Percentiles rank a stretch among this genome's conserved stretches.
phyloP scores from a whole-genome alignment of 2,113 vertebrate species.

The Orientallactaga bullata region DNA sequence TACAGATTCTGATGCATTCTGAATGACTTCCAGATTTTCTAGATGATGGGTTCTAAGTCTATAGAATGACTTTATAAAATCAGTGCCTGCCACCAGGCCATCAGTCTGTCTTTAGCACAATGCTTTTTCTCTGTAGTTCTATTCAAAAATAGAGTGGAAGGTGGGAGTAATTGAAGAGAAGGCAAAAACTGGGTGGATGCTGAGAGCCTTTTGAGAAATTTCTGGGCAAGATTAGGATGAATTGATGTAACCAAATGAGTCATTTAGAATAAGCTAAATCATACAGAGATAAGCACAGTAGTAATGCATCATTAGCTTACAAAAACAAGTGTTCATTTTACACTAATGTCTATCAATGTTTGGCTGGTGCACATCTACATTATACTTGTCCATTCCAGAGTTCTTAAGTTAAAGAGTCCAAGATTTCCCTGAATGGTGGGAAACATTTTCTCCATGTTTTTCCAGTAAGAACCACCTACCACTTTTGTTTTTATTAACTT shows the following conservation, averaged over 20 bases:
- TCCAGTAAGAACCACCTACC: neutral
- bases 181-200: rapidly evolving
- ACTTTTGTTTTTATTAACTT: conserved; percentile 5
- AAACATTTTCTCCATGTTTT: neutral
- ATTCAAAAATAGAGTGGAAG: neutral
- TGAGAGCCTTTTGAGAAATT: neutral
- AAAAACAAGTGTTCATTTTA: neutral
- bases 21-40: neutral
- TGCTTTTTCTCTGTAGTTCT: neutral
- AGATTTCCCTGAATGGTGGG: no score
- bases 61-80: neutral
- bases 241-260: neutral
- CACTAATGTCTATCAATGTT: neutral
- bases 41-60: neutral
- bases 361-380: neutral
- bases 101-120: neutral
- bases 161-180: neutral
- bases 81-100: neutral
- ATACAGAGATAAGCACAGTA: neutral
- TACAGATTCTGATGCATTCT: neutral
- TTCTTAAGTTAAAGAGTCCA: rapidly evolving
- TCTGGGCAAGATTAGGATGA: neutral
- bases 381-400: neutral
- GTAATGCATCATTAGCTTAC: neutral
- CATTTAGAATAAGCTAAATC: neutral